Evolutionary conservation across 2,888 invertebrate genomes (phyloP).

Genomic region (Epicampocera succincta): DNA sequence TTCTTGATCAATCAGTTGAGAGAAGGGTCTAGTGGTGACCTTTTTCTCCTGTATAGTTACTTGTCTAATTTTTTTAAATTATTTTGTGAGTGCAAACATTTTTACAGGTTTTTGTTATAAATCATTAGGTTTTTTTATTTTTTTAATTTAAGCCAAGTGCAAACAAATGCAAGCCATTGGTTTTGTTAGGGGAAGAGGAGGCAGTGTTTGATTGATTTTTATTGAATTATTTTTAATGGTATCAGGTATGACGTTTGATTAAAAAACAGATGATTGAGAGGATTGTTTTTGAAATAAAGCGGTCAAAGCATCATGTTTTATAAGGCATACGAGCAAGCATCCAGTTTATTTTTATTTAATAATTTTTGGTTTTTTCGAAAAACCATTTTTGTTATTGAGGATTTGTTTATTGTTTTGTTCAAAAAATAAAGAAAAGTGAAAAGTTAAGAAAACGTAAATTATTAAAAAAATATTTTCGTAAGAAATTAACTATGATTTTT

Average conservation of each 20-base stretch:
- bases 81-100: constrained; percentile 61
- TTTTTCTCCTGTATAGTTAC: constrained; percentile 78
- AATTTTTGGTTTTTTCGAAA: constrained; percentile 36
- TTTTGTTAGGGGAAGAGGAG: constrained; percentile 53
- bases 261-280: constrained; percentile 50
- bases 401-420: constrained; percentile 43
- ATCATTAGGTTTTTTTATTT: constrained; percentile 36
- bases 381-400: constrained; percentile 48
- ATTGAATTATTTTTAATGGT: constrained; percentile 46
- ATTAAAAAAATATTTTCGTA: constrained; percentile 45
- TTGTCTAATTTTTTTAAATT: constrained; percentile 74
- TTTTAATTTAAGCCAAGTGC: constrained; percentile 62
- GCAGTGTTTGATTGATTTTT: constrained; percentile 54
- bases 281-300: constrained; percentile 48
- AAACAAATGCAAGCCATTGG: constrained; percentile 62
- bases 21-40: constrained; percentile 77
- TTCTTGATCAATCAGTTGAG: constrained; percentile 80
- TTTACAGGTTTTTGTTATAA: constrained; percentile 38
- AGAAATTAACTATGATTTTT: constrained; percentile 42
- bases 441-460: constrained; percentile 65
- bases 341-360: constrained; percentile 43
- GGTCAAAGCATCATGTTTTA: constrained; percentile 60
- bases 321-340: constrained; percentile 64
- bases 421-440: constrained; percentile 60
- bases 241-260: constrained; percentile 53